Conservation (phyloP, 2,113 vertebrate genomes). For the Phylloscopus trochilus region DNA sequence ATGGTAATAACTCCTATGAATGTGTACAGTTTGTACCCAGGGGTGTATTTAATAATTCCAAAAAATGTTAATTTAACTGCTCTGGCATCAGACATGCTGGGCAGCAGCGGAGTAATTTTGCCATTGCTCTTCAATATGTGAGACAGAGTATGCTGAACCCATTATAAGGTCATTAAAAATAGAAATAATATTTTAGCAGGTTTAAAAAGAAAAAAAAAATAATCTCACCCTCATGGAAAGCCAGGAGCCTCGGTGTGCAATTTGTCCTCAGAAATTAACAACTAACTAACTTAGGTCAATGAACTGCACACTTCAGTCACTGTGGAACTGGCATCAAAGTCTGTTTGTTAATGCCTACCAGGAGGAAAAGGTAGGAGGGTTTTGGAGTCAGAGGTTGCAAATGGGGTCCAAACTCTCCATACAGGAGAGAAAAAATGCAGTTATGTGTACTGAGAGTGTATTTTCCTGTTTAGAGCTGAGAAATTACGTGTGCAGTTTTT, state of each 20-base stretch:
- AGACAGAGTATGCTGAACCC: neutral
- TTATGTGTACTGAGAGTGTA: neutral
- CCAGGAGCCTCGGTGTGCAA: neutral
- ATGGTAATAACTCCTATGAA: neutral
- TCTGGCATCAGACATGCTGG: neutral
- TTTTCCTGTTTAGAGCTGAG: neutral
- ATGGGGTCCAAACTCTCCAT: no score
- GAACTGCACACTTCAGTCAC: neutral
- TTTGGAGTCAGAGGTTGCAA: neutral
- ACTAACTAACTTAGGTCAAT: neutral
- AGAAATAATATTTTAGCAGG: neutral
- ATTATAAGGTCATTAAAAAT: neutral
- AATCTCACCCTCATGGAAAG: neutral
- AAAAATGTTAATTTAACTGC: neutral
- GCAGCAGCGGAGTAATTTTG: neutral
- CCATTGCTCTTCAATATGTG: neutral
- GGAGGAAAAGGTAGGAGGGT: neutral
- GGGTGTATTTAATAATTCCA: neutral
- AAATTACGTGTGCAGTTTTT: neutral
- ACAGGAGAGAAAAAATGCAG: rapidly evolving
- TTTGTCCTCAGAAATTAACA: neutral
- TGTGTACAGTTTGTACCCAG: neutral
- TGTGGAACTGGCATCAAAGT: neutral
- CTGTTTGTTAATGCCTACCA: neutral
- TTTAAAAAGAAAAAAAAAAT: neutral